Evolutionary conservation across 2,888 invertebrate species (phyloP), one percentile per base, ranked within the genome.

Genomic region (Notodonta dromedarius): DNA sequence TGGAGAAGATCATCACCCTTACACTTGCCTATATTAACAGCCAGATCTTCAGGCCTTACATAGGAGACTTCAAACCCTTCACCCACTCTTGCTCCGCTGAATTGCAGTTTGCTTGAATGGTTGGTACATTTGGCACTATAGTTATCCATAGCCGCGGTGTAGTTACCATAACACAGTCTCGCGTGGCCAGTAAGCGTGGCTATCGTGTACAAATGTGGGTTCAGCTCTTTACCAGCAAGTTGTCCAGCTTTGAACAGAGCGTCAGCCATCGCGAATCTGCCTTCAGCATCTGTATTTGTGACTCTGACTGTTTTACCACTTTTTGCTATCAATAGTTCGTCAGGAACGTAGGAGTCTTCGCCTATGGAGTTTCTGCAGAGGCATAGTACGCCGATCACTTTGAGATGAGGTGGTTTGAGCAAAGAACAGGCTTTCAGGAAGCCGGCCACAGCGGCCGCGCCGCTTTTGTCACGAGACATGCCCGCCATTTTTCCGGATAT

Each of bases 241-340:
- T 89, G 86, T 0, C 87, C 78, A 42, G 88, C 70, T 60, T 91
- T 88, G 53, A 82, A 90, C 2, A 98, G 91, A 0, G 97, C 95
- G 87, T 98, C 98, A 2, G 97, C 96, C 97, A 98, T 98, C 0
- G 97, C 97, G 94, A 98, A 95, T 56, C 98, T 94, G 0, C 98
- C 98, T 91, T 98, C 98, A 0, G 98, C 98, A 83, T 98, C 98
- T 0, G 98, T 98, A 83, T 98, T 98, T 7, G 96, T 96, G 32
- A 98, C 95, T 65, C 98, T 94, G 0, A 98, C 95, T 35, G 97
- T 94, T 51, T 95, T 95, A 0, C 98, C 97, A 58, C 97, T 96
- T 76, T 96, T 95, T 0, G 97, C 96, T 0, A 96, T 94, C 60
- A 98, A 94, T 58, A 98, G 94, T 87, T 98, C 98, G 89, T 98